phyloP scores from a whole-genome alignment of 2,797 vertebrate species.

The Bradypodion ventrale region DNA sequence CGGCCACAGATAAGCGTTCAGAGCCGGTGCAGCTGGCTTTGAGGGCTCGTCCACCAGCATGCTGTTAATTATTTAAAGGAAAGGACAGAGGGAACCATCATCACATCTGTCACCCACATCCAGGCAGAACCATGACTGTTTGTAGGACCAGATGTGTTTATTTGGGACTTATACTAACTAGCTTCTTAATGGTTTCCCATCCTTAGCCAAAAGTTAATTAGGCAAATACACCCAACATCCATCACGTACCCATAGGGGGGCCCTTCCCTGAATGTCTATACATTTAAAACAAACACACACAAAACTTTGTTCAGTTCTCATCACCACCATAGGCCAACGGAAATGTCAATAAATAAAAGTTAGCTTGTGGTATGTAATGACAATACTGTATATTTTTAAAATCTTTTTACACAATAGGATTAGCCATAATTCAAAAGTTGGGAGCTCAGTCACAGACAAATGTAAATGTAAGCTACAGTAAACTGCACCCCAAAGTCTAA shows the following conservation, averaged over 20 bases:
- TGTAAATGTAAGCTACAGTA: not conserved
- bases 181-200: conserved; percentile 88
- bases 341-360: conserved; percentile 16
- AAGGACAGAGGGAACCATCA: conserved; percentile 80
- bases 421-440: not conserved
- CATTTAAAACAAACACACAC: not conserved
- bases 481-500: not conserved
- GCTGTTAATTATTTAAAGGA: conserved; percentile 88
- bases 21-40: conserved; percentile 73
- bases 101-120: conserved; percentile 91
- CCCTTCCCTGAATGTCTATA: conserved; percentile 5
- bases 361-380: not conserved
- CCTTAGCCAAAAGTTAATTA: conserved; percentile 91
- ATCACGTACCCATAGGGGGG: conserved; percentile 71
- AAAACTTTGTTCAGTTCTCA: conserved; percentile 53
- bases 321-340: conserved; percentile 2
- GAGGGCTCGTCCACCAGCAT: conserved; percentile 68
- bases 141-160: conserved; percentile 92
- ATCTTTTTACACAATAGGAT: not conserved
- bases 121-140: conserved; percentile 66
- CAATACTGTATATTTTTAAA: not conserved
- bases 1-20: conserved; percentile 44
- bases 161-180: conserved; percentile 83
- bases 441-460: not conserved
- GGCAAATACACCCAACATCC: conserved; percentile 78